A percentile compares a stretch with the other conserved stretches of the same genome.
phyloP scores from a whole-genome alignment of 1,140 invertebrate species.

The Mya arenaria region DNA sequence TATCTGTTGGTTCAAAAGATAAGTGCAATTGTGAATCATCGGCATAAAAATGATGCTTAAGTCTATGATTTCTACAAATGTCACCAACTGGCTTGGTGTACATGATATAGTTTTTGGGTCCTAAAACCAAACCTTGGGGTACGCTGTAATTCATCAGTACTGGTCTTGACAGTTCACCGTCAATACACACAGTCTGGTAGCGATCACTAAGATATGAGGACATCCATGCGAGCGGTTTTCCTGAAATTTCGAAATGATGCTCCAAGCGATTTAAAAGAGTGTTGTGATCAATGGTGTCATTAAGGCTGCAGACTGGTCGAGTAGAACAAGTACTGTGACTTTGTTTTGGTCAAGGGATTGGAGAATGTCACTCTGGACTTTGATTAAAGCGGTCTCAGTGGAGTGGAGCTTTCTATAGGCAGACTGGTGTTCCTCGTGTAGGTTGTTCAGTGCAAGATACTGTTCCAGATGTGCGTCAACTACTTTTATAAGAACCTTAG shows the following conservation, averaged over 20 bases:
- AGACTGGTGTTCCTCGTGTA: neutral
- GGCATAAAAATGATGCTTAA: slow-evolving; percentile 41
- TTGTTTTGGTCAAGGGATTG: neutral
- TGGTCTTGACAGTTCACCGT: neutral
- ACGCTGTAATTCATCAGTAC: neutral
- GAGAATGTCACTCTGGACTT: slow-evolving; percentile 19
- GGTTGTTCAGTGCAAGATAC: neutral
- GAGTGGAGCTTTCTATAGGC: neutral
- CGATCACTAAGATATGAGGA: slow-evolving; percentile 30
- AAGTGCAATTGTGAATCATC: slow-evolving; percentile 24
- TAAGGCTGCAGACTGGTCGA: slow-evolving; percentile 14
- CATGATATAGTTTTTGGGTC: neutral
- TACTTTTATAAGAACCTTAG: neutral
- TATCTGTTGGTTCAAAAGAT: slow-evolving; percentile 27
- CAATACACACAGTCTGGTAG: slow-evolving; percentile 17
- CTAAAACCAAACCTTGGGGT: neutral
- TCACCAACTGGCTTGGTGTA: slow-evolving; percentile 37
- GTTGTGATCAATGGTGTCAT: slow-evolving; percentile 21
- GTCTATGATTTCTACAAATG: slow-evolving; percentile 36
- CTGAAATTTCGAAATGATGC: slow-evolving; percentile 1
- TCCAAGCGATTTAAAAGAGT: neutral
- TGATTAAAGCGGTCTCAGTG: neutral
- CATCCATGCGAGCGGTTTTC: slow-evolving; percentile 12
- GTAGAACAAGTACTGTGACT: neutral
- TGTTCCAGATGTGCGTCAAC: neutral